Base-by-base conservation (phyloP, 2,113 vertebrate genomes). In the Cromileptes altivelis region DNA sequence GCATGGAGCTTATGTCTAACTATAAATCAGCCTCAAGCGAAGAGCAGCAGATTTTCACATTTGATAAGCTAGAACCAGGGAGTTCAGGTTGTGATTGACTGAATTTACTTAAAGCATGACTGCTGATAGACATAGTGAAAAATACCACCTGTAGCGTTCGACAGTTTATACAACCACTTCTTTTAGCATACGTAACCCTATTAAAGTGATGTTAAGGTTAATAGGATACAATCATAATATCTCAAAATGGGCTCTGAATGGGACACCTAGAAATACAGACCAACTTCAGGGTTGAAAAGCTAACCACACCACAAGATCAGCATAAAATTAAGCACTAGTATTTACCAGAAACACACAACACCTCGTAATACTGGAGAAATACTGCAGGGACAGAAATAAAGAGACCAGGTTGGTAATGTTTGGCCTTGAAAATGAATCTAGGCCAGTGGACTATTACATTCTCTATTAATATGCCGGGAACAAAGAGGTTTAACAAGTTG, bases 381-480 rank as follows among this genome's bases (percentile, higher is more conserved):
- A 21, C 49, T 57, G 33, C 33, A 61, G 78, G 42, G 9, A 53
- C 5, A 14, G 7, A 18, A 52, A 33, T n/a, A 82, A 17, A 45
- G 14, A 49, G 11, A 49, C 3, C 56, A 25, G 17, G 0, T 2
- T 73, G 14, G 33, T 11, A 17, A 5, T 62, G 49, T 33, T 42
- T 64, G 56, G 60, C 25, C 53, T 64, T 45, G 58, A 62, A 77
- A 77, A 27, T 60, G 23, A 80, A 89, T 89, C 81, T 85, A 80
- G 87, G 86, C 60, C 82, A 91, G 74, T 50, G 78, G 65, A 88
- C 70, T 57, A 50, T 80, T 40, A 67, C 65, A 53, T 17, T 37
- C 23, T 62, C 61, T 81, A 56, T 79, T 71, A 76, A 73, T 78
- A 84, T 33, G 19, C 70, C 19, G 75, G 52, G 53, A 76, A 47